A percentile compares a stretch with the other conserved stretches of the same genome.
phyloP scores from a whole-genome alignment of 2,797 vertebrate species.

The Eospalax fontanierii region DNA sequence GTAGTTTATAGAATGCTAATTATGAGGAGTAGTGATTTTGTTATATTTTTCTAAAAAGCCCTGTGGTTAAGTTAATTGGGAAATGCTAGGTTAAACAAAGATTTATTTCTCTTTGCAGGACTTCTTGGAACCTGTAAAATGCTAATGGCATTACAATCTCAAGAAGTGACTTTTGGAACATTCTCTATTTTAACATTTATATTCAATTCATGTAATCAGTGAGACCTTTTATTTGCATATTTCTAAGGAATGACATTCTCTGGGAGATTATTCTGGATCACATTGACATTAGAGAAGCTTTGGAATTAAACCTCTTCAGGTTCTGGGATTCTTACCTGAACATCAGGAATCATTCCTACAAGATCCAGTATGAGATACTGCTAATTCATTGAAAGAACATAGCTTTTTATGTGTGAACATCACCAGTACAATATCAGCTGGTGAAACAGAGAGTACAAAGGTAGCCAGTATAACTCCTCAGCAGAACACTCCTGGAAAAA shows the following conservation, averaged over 20 bases:
- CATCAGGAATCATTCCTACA: not conserved
- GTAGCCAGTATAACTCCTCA: not conserved
- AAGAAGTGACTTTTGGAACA: slow-evolving; percentile 17
- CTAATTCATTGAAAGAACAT: not conserved
- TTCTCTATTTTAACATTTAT: not conserved
- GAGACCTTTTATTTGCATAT: not conserved
- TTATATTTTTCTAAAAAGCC: slow-evolving; percentile 16
- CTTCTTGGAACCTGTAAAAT: slow-evolving; percentile 34
- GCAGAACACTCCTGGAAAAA: not conserved
- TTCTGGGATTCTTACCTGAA: not conserved
- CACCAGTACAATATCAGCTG: not conserved
- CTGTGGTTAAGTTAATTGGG: slow-evolving; percentile 3
- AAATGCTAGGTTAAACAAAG: slow-evolving; percentile 32
- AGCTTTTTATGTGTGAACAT: not conserved
- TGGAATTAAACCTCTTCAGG: not conserved
- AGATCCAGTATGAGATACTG: not conserved
- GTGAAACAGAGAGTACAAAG: not conserved
- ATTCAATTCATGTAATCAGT: slow-evolving; percentile 5
- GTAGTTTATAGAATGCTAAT: not conserved
- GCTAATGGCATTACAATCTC: not conserved
- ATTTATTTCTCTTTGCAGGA: not conserved
- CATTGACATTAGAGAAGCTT: not conserved
- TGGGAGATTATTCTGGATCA: not conserved
- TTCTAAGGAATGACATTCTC: not conserved
- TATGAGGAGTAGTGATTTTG: not conserved